Evolutionary conservation across 1,140 invertebrate genomes (phyloP), one percentile per base, ranked within the genome.

Genomic region (Cepaea nemoralis): DNA sequence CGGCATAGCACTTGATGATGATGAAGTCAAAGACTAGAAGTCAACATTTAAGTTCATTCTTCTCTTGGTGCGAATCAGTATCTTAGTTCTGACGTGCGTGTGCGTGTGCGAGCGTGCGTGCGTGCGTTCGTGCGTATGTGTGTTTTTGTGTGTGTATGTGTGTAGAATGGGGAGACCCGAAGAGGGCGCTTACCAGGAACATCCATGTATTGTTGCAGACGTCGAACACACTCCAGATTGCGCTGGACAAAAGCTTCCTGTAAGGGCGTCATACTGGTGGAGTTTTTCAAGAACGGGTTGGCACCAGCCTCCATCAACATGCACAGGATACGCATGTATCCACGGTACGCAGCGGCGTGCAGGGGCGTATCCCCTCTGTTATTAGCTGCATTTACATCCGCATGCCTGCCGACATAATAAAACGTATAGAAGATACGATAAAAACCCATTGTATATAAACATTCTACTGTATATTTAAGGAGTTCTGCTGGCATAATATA

Each of bases 341-440:
- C 88, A 45, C 83, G 48, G 67, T 89, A 88, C 0, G 86, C 74
- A 14, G 88, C 87, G 48, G 86, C 80, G 40, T 88, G 86, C 35
- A 91, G 80, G 14, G 89, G 82, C 10, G 89, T 89, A 33, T 85
- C 83, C 14, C 88, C 87, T 45, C 84, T 69, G 24, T 85, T 73
- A 75, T 86, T 87, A 55, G 83, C 81, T 8, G 82, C 48, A n/a
- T 85, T 71, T 31, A 86, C 19, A 75, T 84, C 77, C 16, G 82
- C 83, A 67, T 82, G 80, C 42, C 86, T 87, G 70, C 22, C 2
- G 3, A 10, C n/a, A 55, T 22, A 55, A 22, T 14, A 55, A 19
- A n/a, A n/a, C n/a, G n/a, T n/a, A n/a, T n/a, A n/a, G n/a, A n/a
- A n/a, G n/a, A n/a, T n/a, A n/a, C n/a, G n/a, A n/a, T n/a, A n/a